Evolutionary conservation across 92 coral and sea anemone species (phyloP).

Genomic region (Pocillopora meandrina): DNA sequence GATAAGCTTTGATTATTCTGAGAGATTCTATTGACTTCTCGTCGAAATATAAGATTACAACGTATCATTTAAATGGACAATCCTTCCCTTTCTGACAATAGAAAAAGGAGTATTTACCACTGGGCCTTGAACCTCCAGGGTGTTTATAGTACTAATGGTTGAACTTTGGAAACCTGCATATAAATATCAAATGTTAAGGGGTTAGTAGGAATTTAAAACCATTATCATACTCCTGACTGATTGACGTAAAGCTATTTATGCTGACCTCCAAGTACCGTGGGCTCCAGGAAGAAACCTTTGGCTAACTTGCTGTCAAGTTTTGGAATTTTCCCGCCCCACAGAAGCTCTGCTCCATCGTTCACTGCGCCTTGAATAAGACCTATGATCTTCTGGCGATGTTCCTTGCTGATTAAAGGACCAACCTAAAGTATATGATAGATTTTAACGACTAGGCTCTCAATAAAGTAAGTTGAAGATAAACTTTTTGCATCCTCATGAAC

Average conservation of each 20-base stretch:
- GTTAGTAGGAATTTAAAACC: neutral
- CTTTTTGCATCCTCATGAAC: too few relatives aligned
- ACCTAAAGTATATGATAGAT: conserved; percentile 17
- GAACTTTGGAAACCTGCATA: conserved; percentile 43
- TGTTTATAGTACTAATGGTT: conserved; percentile 48
- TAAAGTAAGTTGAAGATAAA: too few relatives aligned
- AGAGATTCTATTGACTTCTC: too few relatives aligned
- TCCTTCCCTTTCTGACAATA: neutral
- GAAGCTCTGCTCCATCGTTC: conserved; percentile 65
- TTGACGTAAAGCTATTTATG: too few relatives aligned
- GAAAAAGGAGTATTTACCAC: conserved; percentile 46
- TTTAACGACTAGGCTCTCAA: too few relatives aligned
- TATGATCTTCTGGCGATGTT: conserved; percentile 56
- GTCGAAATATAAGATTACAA: too few relatives aligned
- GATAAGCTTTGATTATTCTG: too few relatives aligned
- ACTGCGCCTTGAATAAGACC: conserved; percentile 65
- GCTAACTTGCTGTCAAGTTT: conserved; percentile 68
- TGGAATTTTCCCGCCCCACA: conserved; percentile 68
- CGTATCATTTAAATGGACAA: neutral
- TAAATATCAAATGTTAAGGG: neutral
- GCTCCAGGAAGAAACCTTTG: conserved; percentile 67
- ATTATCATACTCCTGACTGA: too few relatives aligned
- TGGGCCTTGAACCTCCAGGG: conserved; percentile 68
- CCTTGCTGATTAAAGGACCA: conserved; percentile 70
- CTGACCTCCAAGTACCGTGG: conserved; percentile 70